Base-by-base conservation (phyloP, 1,140 invertebrate species). In the Chymomyza costata region DNA sequence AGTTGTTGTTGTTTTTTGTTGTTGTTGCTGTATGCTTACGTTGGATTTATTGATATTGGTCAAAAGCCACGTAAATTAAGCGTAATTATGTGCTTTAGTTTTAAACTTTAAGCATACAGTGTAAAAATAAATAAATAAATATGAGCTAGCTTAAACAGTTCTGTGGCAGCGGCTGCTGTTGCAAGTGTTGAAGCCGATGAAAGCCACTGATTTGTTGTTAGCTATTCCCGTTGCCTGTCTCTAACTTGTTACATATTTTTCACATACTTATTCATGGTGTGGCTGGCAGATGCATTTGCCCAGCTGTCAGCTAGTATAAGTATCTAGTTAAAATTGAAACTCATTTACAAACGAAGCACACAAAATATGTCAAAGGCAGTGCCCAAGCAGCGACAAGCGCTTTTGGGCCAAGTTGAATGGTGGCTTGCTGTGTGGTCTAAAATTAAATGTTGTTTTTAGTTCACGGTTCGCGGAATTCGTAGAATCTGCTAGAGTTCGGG, bases 11-110 rank as follows among this genome's bases (percentile, higher is more conserved):
- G n/a, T n/a, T 80, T 80, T 61, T 74, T 54, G 81, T 80, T 80
- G 73, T 76, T 76, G 65, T 66, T 3, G 3, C 48, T 56, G 60
- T 69, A 61, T 67, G 49, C 40, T 58, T 64, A n/a, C n/a, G n/a
- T n/a, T 80, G 73, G 67, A 80, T 80, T 80, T 80, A 80, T 80
- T 80, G 73, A 80, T 80, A 81, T 80, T 80, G 73, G 73, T 81
- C 73, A 80, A 80, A 68, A 80, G 73, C 68, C 73, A 81, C 58
- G 71, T 64, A n/a, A n/a, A n/a, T 80, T 80, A 80, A 80, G 73
- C 74, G 60, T 80, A 80, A 80, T 65, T 80, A n/a, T n/a, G n/a
- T n/a, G n/a, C n/a, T n/a, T n/a, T n/a, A n/a, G n/a, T n/a, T n/a
- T n/a, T n/a, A n/a, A n/a, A n/a, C n/a, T n/a, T n/a, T n/a, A n/a